Conservation (phyloP, 2,888 invertebrate genomes). For the Bimastos eiseni region DNA sequence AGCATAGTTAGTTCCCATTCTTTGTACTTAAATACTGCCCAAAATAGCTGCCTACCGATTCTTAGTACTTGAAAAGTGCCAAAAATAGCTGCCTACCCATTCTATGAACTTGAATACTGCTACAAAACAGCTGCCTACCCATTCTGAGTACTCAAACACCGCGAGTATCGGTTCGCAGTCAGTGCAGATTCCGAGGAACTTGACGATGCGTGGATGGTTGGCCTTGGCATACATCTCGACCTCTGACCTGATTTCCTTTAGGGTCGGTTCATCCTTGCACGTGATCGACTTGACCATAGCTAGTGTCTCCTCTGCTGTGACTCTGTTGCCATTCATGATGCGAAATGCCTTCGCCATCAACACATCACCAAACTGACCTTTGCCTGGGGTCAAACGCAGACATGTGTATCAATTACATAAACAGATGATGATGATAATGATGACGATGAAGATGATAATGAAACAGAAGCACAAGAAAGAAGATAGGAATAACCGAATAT, state of each 20-base stretch:
- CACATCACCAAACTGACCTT: conserved; percentile 31
- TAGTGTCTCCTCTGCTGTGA: conserved; percentile 53
- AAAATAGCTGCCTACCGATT: too few relatives aligned
- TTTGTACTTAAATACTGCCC: too few relatives aligned
- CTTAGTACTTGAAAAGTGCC: too few relatives aligned
- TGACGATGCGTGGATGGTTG: conserved; percentile 24
- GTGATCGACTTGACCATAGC: conserved; percentile 27
- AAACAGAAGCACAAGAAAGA: too few relatives aligned
- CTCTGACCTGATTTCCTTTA: conserved; percentile 20
- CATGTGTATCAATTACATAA: neutral
- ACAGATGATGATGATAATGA: too few relatives aligned
- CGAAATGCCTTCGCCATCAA: conserved; percentile 53
- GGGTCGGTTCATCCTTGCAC: conserved; percentile 7
- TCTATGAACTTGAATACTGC: too few relatives aligned
- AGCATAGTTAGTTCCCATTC: too few relatives aligned
- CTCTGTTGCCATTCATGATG: conserved; percentile 58
- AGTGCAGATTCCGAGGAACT: conserved; percentile 27
- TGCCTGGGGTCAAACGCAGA: neutral
- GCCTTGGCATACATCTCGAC: conserved; percentile 27
- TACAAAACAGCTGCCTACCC: too few relatives aligned
- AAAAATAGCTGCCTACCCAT: too few relatives aligned
- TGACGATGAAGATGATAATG: too few relatives aligned
- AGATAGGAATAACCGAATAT: too few relatives aligned
- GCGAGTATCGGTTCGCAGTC: conserved; percentile 27
- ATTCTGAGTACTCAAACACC: conserved; percentile 32